Evolutionary conservation across 2,888 invertebrate species (phyloP).

Genomic region (Oscheius sp.): DNA sequence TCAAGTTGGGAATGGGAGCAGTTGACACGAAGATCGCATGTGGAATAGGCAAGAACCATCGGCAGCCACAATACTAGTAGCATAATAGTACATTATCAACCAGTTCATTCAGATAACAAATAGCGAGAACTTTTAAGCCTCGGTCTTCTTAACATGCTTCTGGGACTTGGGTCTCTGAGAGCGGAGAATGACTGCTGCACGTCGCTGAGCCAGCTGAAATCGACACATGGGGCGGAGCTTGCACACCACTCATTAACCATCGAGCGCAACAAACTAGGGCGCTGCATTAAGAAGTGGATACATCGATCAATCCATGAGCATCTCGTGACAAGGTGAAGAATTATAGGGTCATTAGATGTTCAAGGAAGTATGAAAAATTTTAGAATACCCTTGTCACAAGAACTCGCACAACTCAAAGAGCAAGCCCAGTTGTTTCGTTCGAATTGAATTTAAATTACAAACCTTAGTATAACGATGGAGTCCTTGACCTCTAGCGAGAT

Average conservation of each 20-base stretch:
- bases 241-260: constrained; percentile 34
- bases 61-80: constrained; percentile 16
- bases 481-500: constrained; percentile 47
- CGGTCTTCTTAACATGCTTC: constrained; percentile 47
- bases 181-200: constrained; percentile 55
- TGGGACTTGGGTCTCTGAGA: constrained; percentile 47
- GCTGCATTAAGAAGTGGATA: constrained; percentile 27
- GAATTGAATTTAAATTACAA: background rate
- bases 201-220: constrained; percentile 55
- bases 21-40: background rate
- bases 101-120: constrained; percentile 35
- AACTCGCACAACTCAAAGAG: too few species aligned
- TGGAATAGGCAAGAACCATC: constrained; percentile 5
- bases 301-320: constrained; percentile 21
- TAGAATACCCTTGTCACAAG: too few species aligned
- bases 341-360: too few species aligned
- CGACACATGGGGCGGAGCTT: constrained; percentile 34
- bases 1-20: background rate
- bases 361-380: too few species aligned
- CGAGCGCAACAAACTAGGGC: constrained; percentile 32
- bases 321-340: constrained; percentile 11
- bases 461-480: constrained; percentile 32
- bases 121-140: constrained; percentile 39
- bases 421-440: background rate
- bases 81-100: constrained; percentile 27